Base-by-base conservation (phyloP, 2,113 vertebrate genomes). In the Petromus typicus region DNA sequence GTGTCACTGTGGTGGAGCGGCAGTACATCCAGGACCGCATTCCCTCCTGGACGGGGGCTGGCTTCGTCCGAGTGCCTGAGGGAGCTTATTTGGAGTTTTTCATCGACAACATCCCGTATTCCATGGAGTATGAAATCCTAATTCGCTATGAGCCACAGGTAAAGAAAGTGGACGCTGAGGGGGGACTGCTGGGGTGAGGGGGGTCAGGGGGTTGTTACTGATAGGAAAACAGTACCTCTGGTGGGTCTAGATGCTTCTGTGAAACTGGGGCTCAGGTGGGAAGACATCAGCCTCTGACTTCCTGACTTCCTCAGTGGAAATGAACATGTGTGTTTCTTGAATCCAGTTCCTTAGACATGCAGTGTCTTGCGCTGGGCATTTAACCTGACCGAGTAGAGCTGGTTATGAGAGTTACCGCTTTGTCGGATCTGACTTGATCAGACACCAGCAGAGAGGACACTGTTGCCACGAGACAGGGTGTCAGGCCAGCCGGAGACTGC, bases 81-180 rank as follows among this genome's bases (percentile, higher is more conserved):
- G 99, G 99, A 7, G 99, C 98, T 0, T 99, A 98, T 97, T 97
- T 99, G 96, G 99, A 99, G 96, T 99, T 99, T 98, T 97, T 99
- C 88, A 97, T 99, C 0, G 98, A 99, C 97, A 99, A 99, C 97
- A 99, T 99, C 90, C 99, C 99, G 1, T 98, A 99, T 97, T 99
- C 99, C 86, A 99, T 99, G 99, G 99, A 99, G 86, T 99, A 99
- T 0, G 99, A 99, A 81, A 98, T 99, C 79, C 83, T 99, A 57
- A 98, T 99, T 97, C 99, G 99, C 96, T 99, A 99, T 0, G 99
- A 99, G 94, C 99, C 99, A 0, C 99, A 99, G 99, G 99, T 99
- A 96, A 97, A 92, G 90, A 51, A 89, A 27, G 2, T 18, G 14
- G 30, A 56, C 20, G 37, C 1, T 79, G 69, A 0, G 27, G 5